Evolutionary conservation across 2,113 vertebrate species (phyloP), one percentile per base, ranked within the genome.

Genomic region (Macroglossus sobrinus): DNA sequence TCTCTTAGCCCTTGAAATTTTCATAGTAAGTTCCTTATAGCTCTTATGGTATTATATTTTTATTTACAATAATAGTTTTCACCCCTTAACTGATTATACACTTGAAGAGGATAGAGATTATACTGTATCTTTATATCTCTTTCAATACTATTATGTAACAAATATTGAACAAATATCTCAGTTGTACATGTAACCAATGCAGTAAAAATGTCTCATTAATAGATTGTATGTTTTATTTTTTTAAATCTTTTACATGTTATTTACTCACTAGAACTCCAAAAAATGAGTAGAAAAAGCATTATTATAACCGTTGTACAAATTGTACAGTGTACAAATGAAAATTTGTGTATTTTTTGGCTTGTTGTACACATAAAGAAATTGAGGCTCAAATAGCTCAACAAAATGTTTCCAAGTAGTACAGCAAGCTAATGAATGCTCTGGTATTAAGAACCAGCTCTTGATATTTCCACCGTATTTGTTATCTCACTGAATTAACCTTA

Each of bases 41-140:
- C 2, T 79, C 4, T 87, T 72, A 68, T 38, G 24, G 35, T 75
- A 82, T 9, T 86, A 43, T 68, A 78, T 26, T 50, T 35, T 64
- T 94, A 57, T 50, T 87, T 92, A 30, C 28, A 92, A 40, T 66
- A 80, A 89, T 45, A 84, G 43, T 57, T 93, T 94, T 93, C 87
- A 71, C 75, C 12, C 16, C 8, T 19, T 91, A 64, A 35, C 13
- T 84, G 26, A 76, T 81, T 89, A 47, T 61, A 86, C 78, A 0
- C 22, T 66, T 74, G 28, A 4, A 75, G 30, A 95, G 7, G 3
- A 14, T 35, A 76, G 19, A 89, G 14, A 81, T 13, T 59, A 21
- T 78, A n/a, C 35, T 94, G 26, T 93, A 59, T 35, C 21, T 30
- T 96, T 78, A 14, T 45, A 84, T 66, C 19, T 88, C 30, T 72